Evolutionary conservation across 1,140 invertebrate genomes (phyloP), one percentile per base, ranked within the genome.

Genomic region (Gryon sp.): DNA sequence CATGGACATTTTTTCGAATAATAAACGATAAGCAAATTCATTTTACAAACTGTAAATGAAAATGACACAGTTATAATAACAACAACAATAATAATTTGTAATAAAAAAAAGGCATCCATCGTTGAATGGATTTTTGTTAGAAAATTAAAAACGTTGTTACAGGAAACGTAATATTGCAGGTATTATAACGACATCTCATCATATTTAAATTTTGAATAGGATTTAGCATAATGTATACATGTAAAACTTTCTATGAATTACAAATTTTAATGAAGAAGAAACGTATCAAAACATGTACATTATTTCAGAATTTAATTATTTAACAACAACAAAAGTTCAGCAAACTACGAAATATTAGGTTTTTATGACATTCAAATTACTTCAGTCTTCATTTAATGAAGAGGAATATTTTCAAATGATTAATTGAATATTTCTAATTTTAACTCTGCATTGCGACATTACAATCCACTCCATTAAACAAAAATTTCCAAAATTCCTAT

Each of bases 401-500:
- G n/a, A n/a, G n/a, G n/a, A n/a, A n/a, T n/a, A n/a, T n/a, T n/a
- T n/a, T n/a, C n/a, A n/a, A n/a, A n/a, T n/a, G n/a, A n/a, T n/a
- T n/a, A n/a, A n/a, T n/a, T n/a, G n/a, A n/a, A n/a, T n/a, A n/a
- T n/a, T n/a, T n/a, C n/a, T n/a, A n/a, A n/a, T n/a, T n/a, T n/a
- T n/a, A n/a, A n/a, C n/a, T n/a, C n/a, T 59, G 40, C 53, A 59
- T 59, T 59, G 40, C 53, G 53, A 45, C 38, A 52, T 60, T 60
- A 70, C 66, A 70, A 70, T 70, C 66, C 18, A 46, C 52, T 53
- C 52, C 38, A 59, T 43, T 45, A 32, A 45, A 45, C n/a, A 59
- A 59, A 19, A 28, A 53, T 9, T n/a, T n/a, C n/a, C n/a, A n/a
- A n/a, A n/a, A n/a, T n/a, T n/a, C n/a, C n/a, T n/a, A n/a, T n/a